Base-by-base conservation (phyloP, 2,888 invertebrate species). In the Neoaliturus tenellus region DNA sequence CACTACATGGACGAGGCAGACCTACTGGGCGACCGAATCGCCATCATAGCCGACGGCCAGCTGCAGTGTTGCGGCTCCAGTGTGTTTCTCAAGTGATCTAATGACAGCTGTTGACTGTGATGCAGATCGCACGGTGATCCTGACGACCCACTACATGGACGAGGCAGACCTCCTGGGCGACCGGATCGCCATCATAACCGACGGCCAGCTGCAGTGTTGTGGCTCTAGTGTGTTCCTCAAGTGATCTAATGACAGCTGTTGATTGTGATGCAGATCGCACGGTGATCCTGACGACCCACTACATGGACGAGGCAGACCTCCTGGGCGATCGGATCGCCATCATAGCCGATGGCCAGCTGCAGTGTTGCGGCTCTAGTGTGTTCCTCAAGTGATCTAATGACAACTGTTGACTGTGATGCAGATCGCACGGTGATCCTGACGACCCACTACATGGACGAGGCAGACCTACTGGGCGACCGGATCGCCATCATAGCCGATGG, bases 1-100 rank as follows among this genome's bases (percentile, higher is more conserved):
- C 97, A 97, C 89, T 96, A 96, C 89, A 93, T 97, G 89, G 97
- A 97, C 89, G 97, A 97, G 89, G 97, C 97, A 0, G 97, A 97
- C 88, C 92, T 97, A 86, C 92, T 98, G 5, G 97, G 97, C 80
- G 97, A 98, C 89, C 93, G 95, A 62, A 95, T 97, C 55, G 95
- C 97, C 28, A 95, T 97, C 85, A 94, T 98, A 82, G 89, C 91
- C 3, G 89, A 90, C 85, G 92, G 92, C 41, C 86, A 88, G 84
- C 88, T 93, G 14, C 91, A 91, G 85, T 93, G 93, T 86, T 91
- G 91, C 86, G 93, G 93, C 1, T 92, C 92, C 0, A 91, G 92
- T 17, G 89, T 93, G 25, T 93, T 92, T 88, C 89, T 93, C 67
- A 93, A 93, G 89, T 90, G n/a, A n/a, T n/a, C n/a, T n/a, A n/a